Conservation (phyloP, 2,113 vertebrate species). For the Aplodontia rufa region DNA sequence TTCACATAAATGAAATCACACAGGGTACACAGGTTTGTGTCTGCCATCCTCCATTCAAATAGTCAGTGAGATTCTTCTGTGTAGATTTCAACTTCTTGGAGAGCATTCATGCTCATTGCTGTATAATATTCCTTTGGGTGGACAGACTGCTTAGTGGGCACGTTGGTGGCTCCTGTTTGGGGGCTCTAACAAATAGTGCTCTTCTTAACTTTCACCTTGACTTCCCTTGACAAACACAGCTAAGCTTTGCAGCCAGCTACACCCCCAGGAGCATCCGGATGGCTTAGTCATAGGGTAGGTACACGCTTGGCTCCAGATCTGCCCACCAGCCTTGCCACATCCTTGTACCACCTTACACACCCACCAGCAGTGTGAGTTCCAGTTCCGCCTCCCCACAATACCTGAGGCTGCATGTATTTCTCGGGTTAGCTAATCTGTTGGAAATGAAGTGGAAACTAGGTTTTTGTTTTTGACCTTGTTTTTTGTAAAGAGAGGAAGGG, state of each 20-base stretch:
- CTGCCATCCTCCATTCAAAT: background rate
- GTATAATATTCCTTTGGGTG: too few relatives aligned
- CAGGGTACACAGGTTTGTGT: rapidly evolving
- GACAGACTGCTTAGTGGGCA: rapidly evolving
- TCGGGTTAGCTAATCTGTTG: background rate
- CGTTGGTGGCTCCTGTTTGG: background rate
- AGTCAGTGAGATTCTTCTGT: rapidly evolving
- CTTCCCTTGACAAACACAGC: background rate
- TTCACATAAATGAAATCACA: background rate
- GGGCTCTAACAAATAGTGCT: rapidly evolving
- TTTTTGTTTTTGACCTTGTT: too few relatives aligned
- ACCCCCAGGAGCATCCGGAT: rapidly evolving
- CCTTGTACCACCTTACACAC: too few relatives aligned
- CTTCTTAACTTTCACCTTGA: rapidly evolving
- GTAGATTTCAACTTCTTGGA: rapidly evolving
- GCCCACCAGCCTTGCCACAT: background rate
- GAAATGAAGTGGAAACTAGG: background rate
- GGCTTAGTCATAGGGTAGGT: rapidly evolving
- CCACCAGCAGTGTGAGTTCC: rapidly evolving
- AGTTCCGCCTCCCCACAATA: background rate
- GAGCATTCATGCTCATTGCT: rapidly evolving
- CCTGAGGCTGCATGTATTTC: background rate
- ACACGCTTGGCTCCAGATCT: rapidly evolving
- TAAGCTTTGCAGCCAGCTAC: background rate
- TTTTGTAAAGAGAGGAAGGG: too few relatives aligned